These are phyloP conservation scores for Coracias cyanogaster DNA, from an alignment of 2,797 vertebrate species.

Conservation along the genomic window DNA sequence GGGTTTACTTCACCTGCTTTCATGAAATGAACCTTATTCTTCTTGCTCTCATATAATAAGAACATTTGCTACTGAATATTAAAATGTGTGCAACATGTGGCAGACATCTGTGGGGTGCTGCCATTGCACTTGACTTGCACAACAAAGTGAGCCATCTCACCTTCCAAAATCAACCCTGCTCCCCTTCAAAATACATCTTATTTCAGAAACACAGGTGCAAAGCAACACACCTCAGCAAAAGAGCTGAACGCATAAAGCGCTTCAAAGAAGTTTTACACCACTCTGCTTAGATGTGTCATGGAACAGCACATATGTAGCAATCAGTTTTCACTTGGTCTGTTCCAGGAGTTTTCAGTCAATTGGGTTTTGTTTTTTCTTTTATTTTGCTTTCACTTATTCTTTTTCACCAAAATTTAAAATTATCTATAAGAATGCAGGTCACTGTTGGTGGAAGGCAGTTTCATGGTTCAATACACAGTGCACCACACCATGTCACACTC, in stretches of 20 bases:
- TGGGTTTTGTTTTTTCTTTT: background rate
- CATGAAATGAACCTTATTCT: conserved; percentile 49
- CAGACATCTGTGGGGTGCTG: conserved; percentile 56
- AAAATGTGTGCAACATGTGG: conserved; percentile 63
- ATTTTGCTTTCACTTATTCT: background rate
- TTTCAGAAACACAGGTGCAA: conserved; percentile 38
- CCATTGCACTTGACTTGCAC: conserved; percentile 54
- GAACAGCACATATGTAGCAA: background rate
- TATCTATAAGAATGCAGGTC: background rate
- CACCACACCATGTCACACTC: background rate
- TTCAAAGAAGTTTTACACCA: conserved; percentile 26
- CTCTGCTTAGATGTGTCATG: background rate
- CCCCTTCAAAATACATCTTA: conserved; percentile 23
- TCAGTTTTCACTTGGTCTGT: background rate
- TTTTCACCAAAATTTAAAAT: background rate
- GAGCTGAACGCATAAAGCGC: background rate
- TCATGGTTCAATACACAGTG: background rate
- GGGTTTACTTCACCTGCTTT: conserved; percentile 60
- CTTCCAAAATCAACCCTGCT: conserved; percentile 50
- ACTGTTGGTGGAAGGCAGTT: background rate
- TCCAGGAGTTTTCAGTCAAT: conserved; percentile 3
- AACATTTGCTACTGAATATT: conserved; percentile 60
- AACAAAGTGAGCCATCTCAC: conserved; percentile 52
- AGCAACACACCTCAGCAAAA: conserved; percentile 23
- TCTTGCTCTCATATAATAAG: conserved; percentile 55